Conservation (phyloP, 2,888 invertebrate species). For the Xestobium rufovillosum region DNA sequence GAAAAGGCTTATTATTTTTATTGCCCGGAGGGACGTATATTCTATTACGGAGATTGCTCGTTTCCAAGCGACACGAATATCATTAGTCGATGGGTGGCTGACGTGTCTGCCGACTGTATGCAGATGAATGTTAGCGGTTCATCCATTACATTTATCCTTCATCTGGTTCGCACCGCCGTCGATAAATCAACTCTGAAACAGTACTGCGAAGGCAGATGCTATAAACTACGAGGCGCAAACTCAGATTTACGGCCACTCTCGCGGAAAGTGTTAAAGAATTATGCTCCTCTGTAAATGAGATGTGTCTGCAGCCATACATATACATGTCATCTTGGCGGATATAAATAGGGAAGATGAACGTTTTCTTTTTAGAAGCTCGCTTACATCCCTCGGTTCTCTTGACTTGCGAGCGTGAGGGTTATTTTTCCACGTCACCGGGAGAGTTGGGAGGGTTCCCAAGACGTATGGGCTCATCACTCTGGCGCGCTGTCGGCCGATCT, state of each 20-base stretch:
- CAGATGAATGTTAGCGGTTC: conserved; percentile 35
- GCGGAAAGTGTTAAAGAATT: conserved; percentile 49
- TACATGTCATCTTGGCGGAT: conserved; percentile 41
- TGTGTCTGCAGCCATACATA: conserved; percentile 44
- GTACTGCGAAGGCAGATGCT: conserved; percentile 20
- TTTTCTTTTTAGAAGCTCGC: conserved; percentile 36
- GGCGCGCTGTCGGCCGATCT: conserved; percentile 40
- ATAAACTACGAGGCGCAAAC: conserved; percentile 38
- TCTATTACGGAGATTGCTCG: background rate
- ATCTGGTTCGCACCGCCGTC: conserved; percentile 34
- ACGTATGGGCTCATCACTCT: conserved; percentile 44
- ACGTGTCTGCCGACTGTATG: conserved; percentile 7
- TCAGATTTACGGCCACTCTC: conserved; percentile 42
- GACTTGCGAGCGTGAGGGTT: conserved; percentile 39
- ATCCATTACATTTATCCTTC: conserved; percentile 40
- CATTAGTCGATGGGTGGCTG: background rate
- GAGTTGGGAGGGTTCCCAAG: conserved; percentile 35
- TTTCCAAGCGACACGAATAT: background rate
- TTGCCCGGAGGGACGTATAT: background rate
- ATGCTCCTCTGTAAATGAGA: conserved; percentile 49
- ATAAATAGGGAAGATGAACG: conserved; percentile 43
- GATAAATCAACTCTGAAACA: conserved; percentile 34
- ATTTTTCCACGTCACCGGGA: conserved; percentile 40
- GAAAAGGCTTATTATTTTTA: background rate
- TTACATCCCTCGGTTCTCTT: conserved; percentile 32